Conservation (phyloP, 2,797 vertebrate genomes). For the Onychomys leucogaster region DNA sequence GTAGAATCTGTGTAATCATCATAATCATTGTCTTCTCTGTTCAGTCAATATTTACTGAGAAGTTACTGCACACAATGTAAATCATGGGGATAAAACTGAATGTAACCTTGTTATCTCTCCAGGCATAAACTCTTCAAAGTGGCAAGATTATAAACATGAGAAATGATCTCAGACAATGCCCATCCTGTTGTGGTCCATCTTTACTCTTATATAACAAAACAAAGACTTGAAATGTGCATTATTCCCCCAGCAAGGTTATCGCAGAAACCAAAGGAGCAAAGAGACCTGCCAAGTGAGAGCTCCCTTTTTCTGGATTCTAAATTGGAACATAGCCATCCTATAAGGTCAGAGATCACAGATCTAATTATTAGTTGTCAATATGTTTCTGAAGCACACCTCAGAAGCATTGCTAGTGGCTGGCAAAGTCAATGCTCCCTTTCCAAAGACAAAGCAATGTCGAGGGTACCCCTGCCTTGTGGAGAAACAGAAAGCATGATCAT, state of each 20-base stretch:
- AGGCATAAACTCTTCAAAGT: neutral
- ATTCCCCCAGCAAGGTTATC: neutral
- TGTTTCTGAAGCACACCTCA: slow-evolving; percentile 20
- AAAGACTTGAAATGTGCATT: neutral
- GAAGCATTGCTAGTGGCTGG: neutral
- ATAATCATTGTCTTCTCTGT: neutral
- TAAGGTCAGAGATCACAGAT: neutral
- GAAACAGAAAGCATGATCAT: slow-evolving; percentile 1
- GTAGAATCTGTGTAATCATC: neutral
- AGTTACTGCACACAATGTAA: neutral
- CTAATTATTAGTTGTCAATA: slow-evolving; percentile 19
- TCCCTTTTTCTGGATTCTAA: neutral
- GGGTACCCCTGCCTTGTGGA: neutral
- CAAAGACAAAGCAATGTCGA: neutral
- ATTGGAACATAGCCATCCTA: neutral
- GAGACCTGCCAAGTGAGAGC: neutral
- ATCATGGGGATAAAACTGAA: neutral
- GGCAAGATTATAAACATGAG: neutral
- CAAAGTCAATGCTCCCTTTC: neutral
- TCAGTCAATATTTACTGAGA: slow-evolving; percentile 22
- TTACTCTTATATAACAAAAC: slow-evolving; percentile 3
- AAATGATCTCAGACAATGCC: neutral
- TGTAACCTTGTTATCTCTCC: neutral
- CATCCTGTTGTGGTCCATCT: neutral
- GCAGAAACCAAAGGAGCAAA: neutral